These are phyloP conservation scores for Phengaris alcon DNA, from an alignment of 2,888 invertebrate species.

Conservation along the genomic window DNA sequence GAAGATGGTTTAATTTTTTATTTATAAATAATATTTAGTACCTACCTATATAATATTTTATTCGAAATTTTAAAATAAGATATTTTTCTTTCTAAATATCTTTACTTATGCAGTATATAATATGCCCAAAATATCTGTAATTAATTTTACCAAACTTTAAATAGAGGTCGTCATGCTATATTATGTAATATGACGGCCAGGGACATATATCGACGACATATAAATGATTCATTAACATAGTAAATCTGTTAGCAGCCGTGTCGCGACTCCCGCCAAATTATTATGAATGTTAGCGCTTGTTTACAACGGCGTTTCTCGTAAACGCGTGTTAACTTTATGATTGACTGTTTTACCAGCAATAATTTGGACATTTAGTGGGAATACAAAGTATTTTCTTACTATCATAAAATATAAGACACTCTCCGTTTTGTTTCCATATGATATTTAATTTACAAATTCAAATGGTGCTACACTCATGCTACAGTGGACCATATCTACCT, in stretches of 20 bases:
- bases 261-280: slow-evolving; percentile 10
- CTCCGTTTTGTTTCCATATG: too few relatives aligned
- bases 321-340: slow-evolving; percentile 3
- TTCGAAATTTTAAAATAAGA: too few relatives aligned
- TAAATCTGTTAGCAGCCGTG: slow-evolving; percentile 16
- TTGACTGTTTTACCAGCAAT: background rate
- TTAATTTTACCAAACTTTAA: too few relatives aligned
- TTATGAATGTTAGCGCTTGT: slow-evolving; percentile 8
- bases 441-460: too few relatives aligned
- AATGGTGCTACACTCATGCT: too few relatives aligned
- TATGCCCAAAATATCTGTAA: too few relatives aligned
- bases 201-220: slow-evolving; percentile 11
- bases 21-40: too few relatives aligned
- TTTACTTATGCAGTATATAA: too few relatives aligned
- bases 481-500: too few relatives aligned
- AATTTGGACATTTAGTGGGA: background rate
- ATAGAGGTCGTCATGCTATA: background rate
- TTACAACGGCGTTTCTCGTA: background rate
- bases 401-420: background rate
- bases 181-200: background rate
- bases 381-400: slow-evolving; percentile 32
- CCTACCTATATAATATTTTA: too few relatives aligned
- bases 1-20: too few relatives aligned
- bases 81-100: too few relatives aligned
- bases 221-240: slow-evolving; percentile 25